Evolutionary conservation across 2,113 vertebrate species (phyloP), one percentile per base, ranked within the genome.

Genomic region (Piaya cayana): DNA sequence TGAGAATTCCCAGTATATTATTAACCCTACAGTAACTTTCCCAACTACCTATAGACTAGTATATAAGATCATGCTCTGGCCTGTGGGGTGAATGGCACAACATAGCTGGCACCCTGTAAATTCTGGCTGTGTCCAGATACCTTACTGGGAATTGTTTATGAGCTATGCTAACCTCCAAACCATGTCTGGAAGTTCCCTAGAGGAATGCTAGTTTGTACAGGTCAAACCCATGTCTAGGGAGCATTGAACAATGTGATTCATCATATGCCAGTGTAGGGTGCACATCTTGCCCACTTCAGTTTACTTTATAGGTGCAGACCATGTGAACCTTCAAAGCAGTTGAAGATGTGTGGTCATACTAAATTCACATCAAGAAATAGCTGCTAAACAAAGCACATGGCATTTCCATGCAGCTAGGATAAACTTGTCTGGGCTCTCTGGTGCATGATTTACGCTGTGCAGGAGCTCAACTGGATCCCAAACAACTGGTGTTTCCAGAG

Each of bases 371-470:
- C 14, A 47, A 67, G 47, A 67, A 76, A 64, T 2, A 64, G 21
- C 26, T 2, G 8, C 9, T 16, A 65, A 59, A 36, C 15, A 27
- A 74, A 43, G 16, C 4, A 1, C 16, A 17, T 0, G 0, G 23
- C 8, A 7, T 77, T 95, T 74, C 60, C 56, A n/a, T 26, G 42
- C 56, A 45, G 15, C 34, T 68, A 32, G 29, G 52, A 26, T 9
- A 29, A 21, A 15, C 5, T 1, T n/a, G 13, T 27, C 62, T 60
- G 62, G 23, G 25, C 29, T 42, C 7, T 39, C 23, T 64, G 14
- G 26, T 52, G 4, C 0, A 5, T 32, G 14, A 10, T 39, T 47
- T 64, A 37, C n/a, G 29, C 29, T 65, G 8, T 25, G 11, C 18
- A 69, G 21, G 18, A 72, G 3, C 23, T 45, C 25, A 78, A 2